Base-by-base conservation (phyloP, 2,113 vertebrate species). In the Chauna torquata region DNA sequence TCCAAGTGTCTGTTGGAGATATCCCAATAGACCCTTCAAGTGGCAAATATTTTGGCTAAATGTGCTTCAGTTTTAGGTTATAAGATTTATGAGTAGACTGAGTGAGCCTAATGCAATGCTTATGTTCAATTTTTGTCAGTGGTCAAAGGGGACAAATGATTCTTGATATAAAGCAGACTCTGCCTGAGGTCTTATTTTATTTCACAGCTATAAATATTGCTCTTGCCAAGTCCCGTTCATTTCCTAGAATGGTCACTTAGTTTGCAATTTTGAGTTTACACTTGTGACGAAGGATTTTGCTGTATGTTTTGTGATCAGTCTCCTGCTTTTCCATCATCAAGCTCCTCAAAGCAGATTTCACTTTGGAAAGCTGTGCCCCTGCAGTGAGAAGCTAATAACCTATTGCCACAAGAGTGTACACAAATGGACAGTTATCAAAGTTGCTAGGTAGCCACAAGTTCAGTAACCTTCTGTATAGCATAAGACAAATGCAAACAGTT, bases 151-250 rank as follows among this genome's bases (percentile, higher is more conserved):
- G 55, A 83, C 68, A 77, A 78, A 62, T 28, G 4, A 64, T 78
- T 80, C 71, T 68, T 94, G 84, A 94, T 70, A 70, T 9, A 90
- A 90, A 81, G 24, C 71, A 88, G 78, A 96, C 34, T 69, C 44
- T 78, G 50, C 44, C n/a, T 70, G 64, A 76, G 55, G 45, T 84
- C 57, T 81, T 30, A 81, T 45, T 86, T 92, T 69, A 71, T 4
- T 28, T 76, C 32, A 57, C 45, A 84, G 16, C 62, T 75, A 24
- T 80, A 92, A 89, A 87, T 69, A 50, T 40, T 4, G 19, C 36
- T 59, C 54, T 82, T 93, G 36, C 65, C 66, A 70, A 88, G 76
- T 76, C 49, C 44, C 38, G 59, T 42, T 79, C 16, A 84, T 88
- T 81, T 71, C 71, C 72, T 72, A 30, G 57, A 71, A 50, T 8